Base-by-base conservation (phyloP, 2,797 vertebrate genomes). In the Pipistrellus kuhlii region DNA sequence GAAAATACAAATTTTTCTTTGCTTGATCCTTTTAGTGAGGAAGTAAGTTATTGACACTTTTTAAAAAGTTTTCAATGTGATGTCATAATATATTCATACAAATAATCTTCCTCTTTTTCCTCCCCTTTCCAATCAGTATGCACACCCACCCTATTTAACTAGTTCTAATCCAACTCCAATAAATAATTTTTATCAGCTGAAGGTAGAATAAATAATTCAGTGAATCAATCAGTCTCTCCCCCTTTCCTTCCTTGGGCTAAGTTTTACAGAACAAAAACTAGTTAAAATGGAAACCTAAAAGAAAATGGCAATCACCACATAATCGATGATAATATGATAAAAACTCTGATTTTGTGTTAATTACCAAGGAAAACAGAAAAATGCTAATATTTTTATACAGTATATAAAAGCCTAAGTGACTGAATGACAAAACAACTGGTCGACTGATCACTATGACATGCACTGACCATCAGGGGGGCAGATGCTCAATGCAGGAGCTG, bases 121-220 rank as follows among this genome's bases (percentile, higher is more conserved):
- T 10, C 1, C 23, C n/a, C 5, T 82, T 83, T n/a, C 18, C 10
- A 78, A 30, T 62, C 41, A 83, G 21, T 38, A 38, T 69, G 25
- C 17, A 82, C 4, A 71, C 0, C 0, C 6, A 85, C 38, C 18
- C 64, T 64, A 77, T 57, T 46, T 14, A 32, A 30, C 8, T 69
- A 72, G 11, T 73, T 92, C 30, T 53, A 76, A 78, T 32, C 25
- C 46, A 90, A 46, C 0, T 88, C 7, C 1, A 44, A 71, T 12
- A 89, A 88, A 73, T 66, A 71, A 90, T 90, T 51, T 77, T 91
- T 91, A 72, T 64, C 7, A 69, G 73, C 64, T 80, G 46, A 95
- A 53, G 20, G 27, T 64, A 41, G 53, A 92, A 85, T 57, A 59
- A 88, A 89, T n/a, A 81, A 85, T 69, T 41, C 20, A 93, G 8